Percentiles rank a stretch among this genome's conserved stretches.
Evolutionary conservation across 2,888 invertebrate genomes (phyloP).

Genomic region (Drosophila mayaguana): DNA sequence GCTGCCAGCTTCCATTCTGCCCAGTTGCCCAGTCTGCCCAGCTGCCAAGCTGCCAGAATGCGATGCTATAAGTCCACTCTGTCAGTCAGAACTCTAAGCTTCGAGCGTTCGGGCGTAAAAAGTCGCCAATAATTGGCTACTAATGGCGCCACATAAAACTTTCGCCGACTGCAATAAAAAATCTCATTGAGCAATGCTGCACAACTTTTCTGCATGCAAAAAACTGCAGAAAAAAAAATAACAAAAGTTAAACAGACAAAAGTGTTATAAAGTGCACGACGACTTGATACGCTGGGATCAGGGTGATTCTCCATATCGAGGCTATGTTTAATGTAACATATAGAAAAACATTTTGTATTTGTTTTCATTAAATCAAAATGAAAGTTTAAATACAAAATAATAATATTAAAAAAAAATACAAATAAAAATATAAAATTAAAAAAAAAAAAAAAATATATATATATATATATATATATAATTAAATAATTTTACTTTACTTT

Average conservation of each 20-base stretch:
- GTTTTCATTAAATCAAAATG: too few species aligned
- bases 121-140: slow-evolving; percentile 80
- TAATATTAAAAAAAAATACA: too few species aligned
- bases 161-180: slow-evolving; percentile 71
- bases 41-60: neutral
- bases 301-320: neutral
- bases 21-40: too few species aligned
- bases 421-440: too few species aligned
- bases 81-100: slow-evolving; percentile 16
- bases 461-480: too few species aligned
- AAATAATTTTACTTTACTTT: too few species aligned
- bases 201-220: slow-evolving; percentile 53
- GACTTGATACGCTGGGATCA: slow-evolving; percentile 4
- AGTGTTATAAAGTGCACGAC: slow-evolving; percentile 7
- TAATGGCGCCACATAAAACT: slow-evolving; percentile 77
- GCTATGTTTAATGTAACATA: too few species aligned
- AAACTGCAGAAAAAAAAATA: slow-evolving; percentile 11
- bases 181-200: slow-evolving; percentile 56
- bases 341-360: too few species aligned
- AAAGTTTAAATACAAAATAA: too few species aligned
- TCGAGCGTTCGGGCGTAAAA: slow-evolving; percentile 54
- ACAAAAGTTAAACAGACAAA: neutral
- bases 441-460: too few species aligned
- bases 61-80: slow-evolving; percentile 2
- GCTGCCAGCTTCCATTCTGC: too few species aligned